phyloP scores from a whole-genome alignment of 2,888 invertebrate genomes.

The Tetrapedia diversipes region DNA sequence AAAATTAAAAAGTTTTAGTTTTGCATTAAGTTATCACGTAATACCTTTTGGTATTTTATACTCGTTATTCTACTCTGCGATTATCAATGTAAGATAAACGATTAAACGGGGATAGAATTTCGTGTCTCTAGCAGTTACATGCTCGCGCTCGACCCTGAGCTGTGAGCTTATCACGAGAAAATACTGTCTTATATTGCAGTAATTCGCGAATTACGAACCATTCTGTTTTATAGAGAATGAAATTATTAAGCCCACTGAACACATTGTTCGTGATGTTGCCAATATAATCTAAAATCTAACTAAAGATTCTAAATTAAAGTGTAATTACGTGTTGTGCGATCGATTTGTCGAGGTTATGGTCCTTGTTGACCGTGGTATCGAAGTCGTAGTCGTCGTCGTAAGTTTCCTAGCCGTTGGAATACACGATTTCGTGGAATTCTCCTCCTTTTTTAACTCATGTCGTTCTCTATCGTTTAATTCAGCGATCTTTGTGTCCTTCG shows the following conservation, averaged over 20 bases:
- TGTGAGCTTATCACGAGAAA: no score
- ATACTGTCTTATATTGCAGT: no score
- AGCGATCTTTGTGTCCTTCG: constrained; percentile 34
- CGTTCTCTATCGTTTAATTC: constrained; percentile 41
- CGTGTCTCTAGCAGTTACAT: no score
- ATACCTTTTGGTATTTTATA: no score
- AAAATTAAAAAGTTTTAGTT: no score
- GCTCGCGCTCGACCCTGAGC: no score
- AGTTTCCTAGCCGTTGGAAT: constrained; percentile 70
- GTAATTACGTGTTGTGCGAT: constrained; percentile 75
- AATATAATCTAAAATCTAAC: constrained; percentile 12
- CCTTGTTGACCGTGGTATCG: constrained; percentile 76
- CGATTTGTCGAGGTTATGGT: constrained; percentile 75
- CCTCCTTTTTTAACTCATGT: constrained; percentile 44
- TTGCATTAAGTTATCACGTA: no score
- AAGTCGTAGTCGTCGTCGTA: constrained; percentile 72
- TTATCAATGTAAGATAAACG: no score
- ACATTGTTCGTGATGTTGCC: neutral
- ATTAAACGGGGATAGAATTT: no score
- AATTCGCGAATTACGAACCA: constrained; percentile 6
- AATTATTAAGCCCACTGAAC: neutral
- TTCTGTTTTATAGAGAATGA: neutral
- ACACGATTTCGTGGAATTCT: constrained; percentile 62
- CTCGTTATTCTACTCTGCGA: no score
- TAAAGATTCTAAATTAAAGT: constrained; percentile 2